A percentile compares a stretch with the other conserved stretches of the same genome.
These are phyloP conservation scores for Haemorhous mexicanus DNA, from an alignment of 2,113 vertebrate species.

Conservation along the genomic window DNA sequence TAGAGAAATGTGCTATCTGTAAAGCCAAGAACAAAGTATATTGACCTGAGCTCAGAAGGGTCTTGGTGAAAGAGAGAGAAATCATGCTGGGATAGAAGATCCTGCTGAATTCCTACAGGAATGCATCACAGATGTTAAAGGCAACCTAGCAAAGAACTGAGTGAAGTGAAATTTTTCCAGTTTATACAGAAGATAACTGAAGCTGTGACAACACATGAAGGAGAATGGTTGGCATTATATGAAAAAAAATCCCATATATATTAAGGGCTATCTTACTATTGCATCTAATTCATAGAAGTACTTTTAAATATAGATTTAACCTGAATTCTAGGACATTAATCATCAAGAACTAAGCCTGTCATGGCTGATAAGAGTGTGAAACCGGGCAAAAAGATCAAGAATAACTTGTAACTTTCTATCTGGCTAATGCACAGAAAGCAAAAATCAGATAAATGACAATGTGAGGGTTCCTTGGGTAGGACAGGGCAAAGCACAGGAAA, in stretches of 20 bases:
- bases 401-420: neutral
- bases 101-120: neutral
- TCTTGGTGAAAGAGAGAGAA: neutral
- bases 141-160: neutral
- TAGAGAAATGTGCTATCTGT: neutral
- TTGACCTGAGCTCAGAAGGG: neutral
- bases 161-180: neutral
- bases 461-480: neutral
- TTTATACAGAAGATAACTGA: neutral
- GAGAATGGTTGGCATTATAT: neutral
- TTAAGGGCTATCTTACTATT: neutral
- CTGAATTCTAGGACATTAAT: neutral
- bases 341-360: neutral
- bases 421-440: neutral
- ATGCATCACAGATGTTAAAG: neutral
- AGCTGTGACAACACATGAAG: neutral
- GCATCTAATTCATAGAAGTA: neutral
- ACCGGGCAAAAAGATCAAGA: neutral
- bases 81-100: neutral
- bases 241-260: neutral
- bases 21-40: neutral
- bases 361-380: neutral
- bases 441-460: neutral
- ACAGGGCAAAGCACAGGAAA: neutral
- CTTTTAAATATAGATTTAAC: neutral